Conservation (phyloP, 2,797 vertebrate genomes). For the Muscicapa striata region DNA sequence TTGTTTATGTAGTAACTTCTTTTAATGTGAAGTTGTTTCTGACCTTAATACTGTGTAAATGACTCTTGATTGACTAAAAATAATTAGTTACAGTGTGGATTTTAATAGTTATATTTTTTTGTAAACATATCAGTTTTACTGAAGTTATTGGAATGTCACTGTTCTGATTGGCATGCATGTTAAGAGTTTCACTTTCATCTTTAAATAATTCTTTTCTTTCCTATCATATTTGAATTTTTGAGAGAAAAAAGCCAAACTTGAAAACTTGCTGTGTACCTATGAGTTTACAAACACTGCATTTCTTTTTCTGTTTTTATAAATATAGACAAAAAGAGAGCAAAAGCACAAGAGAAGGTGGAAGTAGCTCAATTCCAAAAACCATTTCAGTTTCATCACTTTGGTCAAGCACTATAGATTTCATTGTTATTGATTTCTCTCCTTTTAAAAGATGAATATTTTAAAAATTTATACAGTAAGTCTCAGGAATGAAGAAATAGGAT, state of each 20-base stretch:
- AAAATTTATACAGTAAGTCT: not conserved
- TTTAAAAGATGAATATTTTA: not conserved
- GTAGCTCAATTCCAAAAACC: not conserved
- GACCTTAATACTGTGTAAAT: not conserved
- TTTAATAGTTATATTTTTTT: not conserved
- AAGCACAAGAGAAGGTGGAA: not conserved
- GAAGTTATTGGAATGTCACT: not conserved
- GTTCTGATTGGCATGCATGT: not conserved
- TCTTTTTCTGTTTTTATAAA: not conserved
- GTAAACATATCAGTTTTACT: not conserved
- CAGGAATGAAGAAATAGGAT: not conserved
- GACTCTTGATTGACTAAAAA: not conserved
- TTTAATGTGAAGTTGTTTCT: not conserved
- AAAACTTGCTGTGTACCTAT: not conserved
- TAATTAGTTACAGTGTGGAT: not conserved
- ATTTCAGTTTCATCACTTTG: not conserved
- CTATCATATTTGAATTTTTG: not conserved
- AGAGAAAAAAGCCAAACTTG: not conserved
- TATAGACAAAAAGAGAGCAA: not conserved
- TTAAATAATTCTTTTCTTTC: not conserved
- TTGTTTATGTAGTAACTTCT: not conserved
- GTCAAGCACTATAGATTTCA: not conserved
- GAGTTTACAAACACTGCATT: not conserved
- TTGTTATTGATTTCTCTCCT: not conserved
- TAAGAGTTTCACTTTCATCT: not conserved